These are phyloP conservation scores for Synanthedon formicaeformis DNA, from an alignment of 2,888 invertebrate genomes.

Conservation along the genomic window DNA sequence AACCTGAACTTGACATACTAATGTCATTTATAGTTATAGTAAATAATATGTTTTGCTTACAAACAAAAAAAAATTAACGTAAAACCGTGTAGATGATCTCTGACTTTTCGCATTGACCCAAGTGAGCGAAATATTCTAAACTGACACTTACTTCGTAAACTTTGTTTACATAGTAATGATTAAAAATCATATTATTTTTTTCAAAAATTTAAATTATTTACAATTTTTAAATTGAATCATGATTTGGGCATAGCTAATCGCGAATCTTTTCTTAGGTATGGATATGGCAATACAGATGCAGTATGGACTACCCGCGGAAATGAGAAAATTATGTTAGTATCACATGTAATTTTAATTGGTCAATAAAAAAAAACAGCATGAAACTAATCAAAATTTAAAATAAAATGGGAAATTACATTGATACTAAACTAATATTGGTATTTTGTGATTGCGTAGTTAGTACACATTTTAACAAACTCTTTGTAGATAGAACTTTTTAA, in stretches of 20 bases:
- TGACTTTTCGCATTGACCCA: no score
- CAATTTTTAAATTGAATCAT: not conserved
- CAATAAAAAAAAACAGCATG: slow-evolving; percentile 1
- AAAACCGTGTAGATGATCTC: no score
- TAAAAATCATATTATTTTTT: no score
- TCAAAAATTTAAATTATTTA: no score
- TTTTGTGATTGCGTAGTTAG: not conserved
- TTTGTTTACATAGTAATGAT: no score
- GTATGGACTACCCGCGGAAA: slow-evolving; percentile 51
- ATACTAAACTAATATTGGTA: slow-evolving; percentile 29
- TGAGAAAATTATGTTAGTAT: slow-evolving; percentile 62
- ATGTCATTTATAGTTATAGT: no score
- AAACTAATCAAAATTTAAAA: slow-evolving; percentile 2
- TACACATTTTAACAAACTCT: not conserved
- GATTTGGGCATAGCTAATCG: slow-evolving; percentile 16
- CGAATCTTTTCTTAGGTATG: slow-evolving; percentile 48
- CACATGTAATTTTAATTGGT: slow-evolving; percentile 27
- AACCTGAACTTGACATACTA: no score
- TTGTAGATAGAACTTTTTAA: not conserved
- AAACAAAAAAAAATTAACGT: no score
- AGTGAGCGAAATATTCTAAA: no score
- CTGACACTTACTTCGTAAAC: no score
- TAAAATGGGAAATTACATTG: slow-evolving; percentile 14
- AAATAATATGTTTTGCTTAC: no score
- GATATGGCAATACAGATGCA: slow-evolving; percentile 52